phyloP scores from a whole-genome alignment of 2,797 vertebrate genomes.

The Sebastes cheni region DNA sequence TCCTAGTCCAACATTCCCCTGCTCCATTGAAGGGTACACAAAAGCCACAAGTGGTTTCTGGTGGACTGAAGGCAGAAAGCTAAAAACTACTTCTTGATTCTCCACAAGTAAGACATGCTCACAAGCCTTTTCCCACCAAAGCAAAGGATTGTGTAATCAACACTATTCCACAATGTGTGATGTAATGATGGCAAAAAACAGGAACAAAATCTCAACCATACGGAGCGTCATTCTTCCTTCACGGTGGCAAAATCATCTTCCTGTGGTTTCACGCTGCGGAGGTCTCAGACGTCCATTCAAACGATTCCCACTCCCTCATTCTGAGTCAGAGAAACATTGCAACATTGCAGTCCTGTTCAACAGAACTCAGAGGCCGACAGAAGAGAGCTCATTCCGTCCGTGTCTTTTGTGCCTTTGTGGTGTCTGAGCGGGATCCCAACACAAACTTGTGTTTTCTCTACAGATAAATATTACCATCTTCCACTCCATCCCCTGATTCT shows the following conservation, averaged over 20 bases:
- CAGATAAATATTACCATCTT: conserved; percentile 40
- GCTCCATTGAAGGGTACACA: background rate
- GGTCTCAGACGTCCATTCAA: background rate
- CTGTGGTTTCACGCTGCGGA: background rate
- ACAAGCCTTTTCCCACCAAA: background rate
- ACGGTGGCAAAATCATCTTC: background rate
- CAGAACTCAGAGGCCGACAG: background rate
- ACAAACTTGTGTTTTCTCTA: background rate
- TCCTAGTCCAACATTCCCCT: background rate
- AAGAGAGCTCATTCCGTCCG: background rate
- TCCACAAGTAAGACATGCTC: background rate
- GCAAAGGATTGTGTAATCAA: background rate
- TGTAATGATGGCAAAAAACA: background rate
- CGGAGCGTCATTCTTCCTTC: background rate
- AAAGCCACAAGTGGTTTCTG: background rate
- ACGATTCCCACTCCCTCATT: background rate
- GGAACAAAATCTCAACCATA: background rate
- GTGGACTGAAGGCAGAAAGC: background rate
- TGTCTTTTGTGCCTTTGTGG: background rate
- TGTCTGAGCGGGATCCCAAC: background rate
- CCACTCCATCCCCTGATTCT: background rate
- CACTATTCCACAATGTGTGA: background rate
- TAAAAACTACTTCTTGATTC: background rate
- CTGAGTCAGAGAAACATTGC: background rate
- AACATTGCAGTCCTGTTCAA: background rate